These are phyloP conservation scores for Ernsta delagoae DNA, from an alignment of 2,888 invertebrate genomes.

Conservation along the genomic window DNA sequence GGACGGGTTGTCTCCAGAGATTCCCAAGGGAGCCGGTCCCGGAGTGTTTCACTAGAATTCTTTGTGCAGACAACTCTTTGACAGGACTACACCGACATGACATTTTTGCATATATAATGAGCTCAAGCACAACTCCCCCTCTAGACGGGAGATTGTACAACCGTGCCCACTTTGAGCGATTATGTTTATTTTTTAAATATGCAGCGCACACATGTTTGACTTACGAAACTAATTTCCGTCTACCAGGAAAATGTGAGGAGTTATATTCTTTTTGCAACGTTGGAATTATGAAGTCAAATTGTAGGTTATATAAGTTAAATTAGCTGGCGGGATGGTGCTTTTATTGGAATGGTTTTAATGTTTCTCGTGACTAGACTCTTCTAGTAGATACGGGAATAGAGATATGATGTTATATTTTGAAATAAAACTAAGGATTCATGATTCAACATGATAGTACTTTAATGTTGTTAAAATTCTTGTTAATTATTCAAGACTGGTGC, in stretches of 20 bases:
- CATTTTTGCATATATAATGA: constrained; percentile 36
- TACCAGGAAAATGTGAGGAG: neutral
- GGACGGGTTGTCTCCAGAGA: constrained; percentile 18
- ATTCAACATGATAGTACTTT: neutral
- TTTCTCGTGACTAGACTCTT: neutral
- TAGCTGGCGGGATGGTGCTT: neutral
- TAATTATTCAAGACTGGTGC: too few relatives aligned
- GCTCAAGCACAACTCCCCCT: constrained; percentile 14
- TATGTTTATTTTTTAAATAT: constrained; percentile 38
- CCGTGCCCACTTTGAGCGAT: constrained; percentile 26
- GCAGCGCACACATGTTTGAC: constrained; percentile 32
- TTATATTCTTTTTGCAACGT: constrained; percentile 19
- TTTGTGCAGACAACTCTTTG: constrained; percentile 36
- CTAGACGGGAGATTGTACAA: neutral
- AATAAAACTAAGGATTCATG: neutral
- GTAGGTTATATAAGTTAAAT: constrained; percentile 15
- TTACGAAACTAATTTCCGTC: constrained; percentile 31
- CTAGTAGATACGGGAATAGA: neutral
- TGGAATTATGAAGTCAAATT: constrained; percentile 18
- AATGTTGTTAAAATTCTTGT: neutral
- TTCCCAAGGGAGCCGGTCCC: constrained; percentile 37
- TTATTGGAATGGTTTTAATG: neutral
- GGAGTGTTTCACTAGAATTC: constrained; percentile 37
- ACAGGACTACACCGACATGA: constrained; percentile 32
- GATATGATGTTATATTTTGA: too few relatives aligned